Percentiles rank a stretch among this genome's conserved stretches.
Conservation (phyloP, 2,888 invertebrate species). For the Sabellastarte sp. region DNA sequence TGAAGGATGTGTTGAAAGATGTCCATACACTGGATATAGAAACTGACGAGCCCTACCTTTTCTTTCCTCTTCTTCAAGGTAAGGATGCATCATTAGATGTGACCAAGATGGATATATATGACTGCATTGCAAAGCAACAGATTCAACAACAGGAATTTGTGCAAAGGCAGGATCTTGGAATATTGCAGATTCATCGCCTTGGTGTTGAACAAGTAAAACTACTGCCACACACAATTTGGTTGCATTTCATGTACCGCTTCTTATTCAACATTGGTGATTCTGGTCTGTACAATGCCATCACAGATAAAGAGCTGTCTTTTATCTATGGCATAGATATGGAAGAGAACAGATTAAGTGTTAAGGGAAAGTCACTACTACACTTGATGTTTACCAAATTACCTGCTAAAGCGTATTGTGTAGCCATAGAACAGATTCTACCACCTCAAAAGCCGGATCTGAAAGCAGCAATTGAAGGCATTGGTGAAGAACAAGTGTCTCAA, state of each 20-base stretch:
- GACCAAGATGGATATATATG: constrained; percentile 7
- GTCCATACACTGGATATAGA: constrained; percentile 12
- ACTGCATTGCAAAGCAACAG: constrained; percentile 10
- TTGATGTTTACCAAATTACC: constrained; percentile 14
- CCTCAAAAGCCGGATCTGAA: too few relatives aligned
- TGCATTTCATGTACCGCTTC: constrained; percentile 15
- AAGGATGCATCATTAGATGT: background rate
- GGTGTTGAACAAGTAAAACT: background rate
- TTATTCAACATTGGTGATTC: constrained; percentile 19
- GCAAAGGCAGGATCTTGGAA: constrained; percentile 11
- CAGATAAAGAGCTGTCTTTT: constrained; percentile 10
- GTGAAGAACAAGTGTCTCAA: too few relatives aligned
- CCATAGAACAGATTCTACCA: too few relatives aligned
- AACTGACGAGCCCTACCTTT: constrained; percentile 4
- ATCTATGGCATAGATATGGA: constrained; percentile 19
- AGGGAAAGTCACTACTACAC: background rate
- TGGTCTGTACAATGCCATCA: constrained; percentile 17
- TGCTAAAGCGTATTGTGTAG: background rate
- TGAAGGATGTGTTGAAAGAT: constrained; percentile 12
- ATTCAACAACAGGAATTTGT: constrained; percentile 11
- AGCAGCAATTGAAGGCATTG: background rate
- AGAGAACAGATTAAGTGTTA: constrained; percentile 6
- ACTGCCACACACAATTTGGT: constrained; percentile 14
- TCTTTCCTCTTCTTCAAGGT: constrained; percentile 10
- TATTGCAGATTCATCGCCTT: constrained; percentile 13